A percentile compares a stretch with the other conserved stretches of the same genome.
Evolutionary conservation across 2,797 vertebrate genomes (phyloP).

Genomic region (Nannoperca obscura): DNA sequence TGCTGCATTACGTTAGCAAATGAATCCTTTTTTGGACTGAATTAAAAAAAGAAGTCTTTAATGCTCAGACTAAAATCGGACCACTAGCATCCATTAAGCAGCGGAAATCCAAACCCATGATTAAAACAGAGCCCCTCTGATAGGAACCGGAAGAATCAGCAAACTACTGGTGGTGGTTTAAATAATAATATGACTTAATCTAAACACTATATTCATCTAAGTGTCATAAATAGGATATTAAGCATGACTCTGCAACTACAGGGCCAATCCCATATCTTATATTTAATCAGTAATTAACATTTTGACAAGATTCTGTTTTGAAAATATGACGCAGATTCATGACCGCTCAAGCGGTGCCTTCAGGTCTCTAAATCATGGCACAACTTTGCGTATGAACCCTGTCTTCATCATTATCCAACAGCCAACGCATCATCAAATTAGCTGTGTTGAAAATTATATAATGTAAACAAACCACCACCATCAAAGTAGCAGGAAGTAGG

Average conservation of each 20-base stretch:
- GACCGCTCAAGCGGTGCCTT: not conserved
- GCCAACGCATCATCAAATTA: not conserved
- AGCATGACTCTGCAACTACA: no score
- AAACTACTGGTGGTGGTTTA: not conserved
- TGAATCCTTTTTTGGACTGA: not conserved
- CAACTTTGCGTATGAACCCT: not conserved
- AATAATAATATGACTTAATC: not conserved
- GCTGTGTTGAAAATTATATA: not conserved
- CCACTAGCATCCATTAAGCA: not conserved
- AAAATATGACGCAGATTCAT: not conserved
- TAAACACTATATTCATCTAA: no score
- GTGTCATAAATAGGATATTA: not conserved
- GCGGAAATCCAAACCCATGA: not conserved
- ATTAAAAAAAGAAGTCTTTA: conserved; percentile 5
- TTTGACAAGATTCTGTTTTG: not conserved
- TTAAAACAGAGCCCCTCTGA: not conserved
- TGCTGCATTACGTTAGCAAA: not conserved
- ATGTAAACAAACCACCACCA: conserved; percentile 1
- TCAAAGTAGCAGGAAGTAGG: conserved; percentile 1
- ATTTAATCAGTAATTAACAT: not conserved
- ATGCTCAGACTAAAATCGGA: not conserved
- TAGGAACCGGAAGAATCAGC: not conserved
- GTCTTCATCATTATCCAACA: not conserved
- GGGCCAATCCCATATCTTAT: not conserved
- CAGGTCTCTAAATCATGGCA: not conserved